phyloP scores from a whole-genome alignment of 1,140 invertebrate species.

The Drosophila kanapiae region DNA sequence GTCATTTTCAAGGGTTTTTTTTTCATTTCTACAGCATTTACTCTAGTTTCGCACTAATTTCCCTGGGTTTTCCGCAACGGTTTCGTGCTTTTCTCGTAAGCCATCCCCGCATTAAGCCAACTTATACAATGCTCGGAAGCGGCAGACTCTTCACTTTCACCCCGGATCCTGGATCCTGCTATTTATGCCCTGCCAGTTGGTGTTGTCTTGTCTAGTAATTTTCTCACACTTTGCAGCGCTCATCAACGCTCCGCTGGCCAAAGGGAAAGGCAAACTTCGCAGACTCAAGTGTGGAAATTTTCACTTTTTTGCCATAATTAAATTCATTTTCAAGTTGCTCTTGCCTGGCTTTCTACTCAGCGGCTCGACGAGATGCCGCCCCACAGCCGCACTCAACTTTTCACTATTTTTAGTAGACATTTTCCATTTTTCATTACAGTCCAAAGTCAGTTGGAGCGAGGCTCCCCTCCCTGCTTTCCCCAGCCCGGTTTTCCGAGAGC shows the following conservation, averaged over 20 bases:
- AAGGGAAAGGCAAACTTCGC: constrained; percentile 67
- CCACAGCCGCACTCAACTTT: constrained; percentile 43
- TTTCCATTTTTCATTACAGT: constrained; percentile 81
- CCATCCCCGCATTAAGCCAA: constrained; percentile 42
- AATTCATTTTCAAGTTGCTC: constrained; percentile 81
- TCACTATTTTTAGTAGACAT: constrained; percentile 71
- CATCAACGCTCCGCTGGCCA: constrained; percentile 61
- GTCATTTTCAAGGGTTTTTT: constrained; percentile 16
- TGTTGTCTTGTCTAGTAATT: constrained; percentile 78
- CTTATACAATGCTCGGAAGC: constrained; percentile 44
- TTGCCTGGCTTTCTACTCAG: constrained; percentile 44
- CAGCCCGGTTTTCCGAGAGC: constrained; percentile 26
- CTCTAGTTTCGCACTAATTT: constrained; percentile 36
- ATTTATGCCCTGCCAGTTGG: constrained; percentile 65
- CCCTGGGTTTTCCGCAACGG: constrained; percentile 15
- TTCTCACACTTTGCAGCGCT: constrained; percentile 71
- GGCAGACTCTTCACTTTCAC: constrained; percentile 56
- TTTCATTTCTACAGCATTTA: constrained; percentile 16
- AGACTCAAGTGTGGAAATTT: constrained; percentile 81
- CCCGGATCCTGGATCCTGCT: constrained; percentile 36
- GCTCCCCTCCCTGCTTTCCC: not conserved
- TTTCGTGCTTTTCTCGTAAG: constrained; percentile 22
- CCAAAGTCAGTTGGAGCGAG: constrained; percentile 41
- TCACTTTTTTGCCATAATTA: constrained; percentile 83
- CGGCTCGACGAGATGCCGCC: constrained; percentile 40